Evolutionary conservation across 2,888 invertebrate genomes (phyloP).

Genomic region (Piscicola geometra): DNA sequence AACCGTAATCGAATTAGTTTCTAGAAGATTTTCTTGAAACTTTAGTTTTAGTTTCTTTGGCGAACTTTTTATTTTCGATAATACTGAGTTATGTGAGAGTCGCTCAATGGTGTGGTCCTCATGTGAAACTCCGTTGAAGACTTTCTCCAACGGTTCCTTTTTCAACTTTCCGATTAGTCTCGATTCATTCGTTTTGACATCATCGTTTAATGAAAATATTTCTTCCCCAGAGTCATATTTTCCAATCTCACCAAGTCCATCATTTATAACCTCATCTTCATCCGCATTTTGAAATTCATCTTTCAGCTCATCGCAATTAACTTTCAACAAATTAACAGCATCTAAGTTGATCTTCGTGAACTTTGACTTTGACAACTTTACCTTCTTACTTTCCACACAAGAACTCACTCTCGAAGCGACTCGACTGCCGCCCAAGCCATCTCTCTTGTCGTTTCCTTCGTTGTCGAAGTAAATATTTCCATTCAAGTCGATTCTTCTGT

Average conservation of each 20-base stretch:
- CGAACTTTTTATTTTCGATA: too few species aligned
- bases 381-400: neutral
- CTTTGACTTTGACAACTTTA: neutral
- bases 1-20: neutral
- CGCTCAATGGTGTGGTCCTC: neutral
- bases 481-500: slow-evolving; percentile 30
- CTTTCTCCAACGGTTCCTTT: neutral
- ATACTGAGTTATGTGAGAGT: neutral
- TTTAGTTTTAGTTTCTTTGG: too few species aligned
- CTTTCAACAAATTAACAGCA: neutral
- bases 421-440: neutral
- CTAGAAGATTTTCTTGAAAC: too few species aligned
- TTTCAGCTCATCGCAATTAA: neutral
- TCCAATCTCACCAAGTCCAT: too few species aligned
- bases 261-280: too few species aligned
- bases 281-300: too few species aligned
- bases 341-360: neutral
- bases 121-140: too few species aligned
- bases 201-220: too few species aligned
- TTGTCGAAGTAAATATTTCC: slow-evolving; percentile 34
- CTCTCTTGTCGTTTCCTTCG: neutral
- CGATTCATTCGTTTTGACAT: neutral
- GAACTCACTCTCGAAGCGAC: neutral
- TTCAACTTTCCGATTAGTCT: neutral
- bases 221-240: too few species aligned